These are phyloP conservation scores for Siniperca knerii DNA, from an alignment of 2,113 vertebrate genomes.

Conservation along the genomic window DNA sequence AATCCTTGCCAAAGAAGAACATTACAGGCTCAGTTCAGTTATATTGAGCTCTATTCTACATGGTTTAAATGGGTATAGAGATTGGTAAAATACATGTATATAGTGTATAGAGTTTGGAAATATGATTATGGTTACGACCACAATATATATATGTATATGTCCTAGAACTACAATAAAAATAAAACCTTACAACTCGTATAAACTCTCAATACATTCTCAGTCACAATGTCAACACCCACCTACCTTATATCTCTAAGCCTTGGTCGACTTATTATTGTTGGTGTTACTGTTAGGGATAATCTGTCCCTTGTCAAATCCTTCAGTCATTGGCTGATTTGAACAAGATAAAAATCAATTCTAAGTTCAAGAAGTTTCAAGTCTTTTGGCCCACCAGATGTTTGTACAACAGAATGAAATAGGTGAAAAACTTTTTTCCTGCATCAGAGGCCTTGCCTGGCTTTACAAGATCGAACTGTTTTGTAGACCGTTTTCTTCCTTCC, in stretches of 20 bases:
- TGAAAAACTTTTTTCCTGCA: conserved; percentile 3
- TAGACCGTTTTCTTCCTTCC: conserved; percentile 36
- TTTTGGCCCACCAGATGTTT: not conserved
- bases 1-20: not conserved
- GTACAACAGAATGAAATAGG: not conserved
- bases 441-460: conserved; percentile 15
- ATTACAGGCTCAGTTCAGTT: not conserved
- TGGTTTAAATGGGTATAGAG: not conserved
- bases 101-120: not conserved
- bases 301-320: not conserved
- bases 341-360: not conserved
- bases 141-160: too few species aligned
- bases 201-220: not conserved
- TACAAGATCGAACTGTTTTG: conserved; percentile 39
- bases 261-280: not conserved
- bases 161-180: too few species aligned
- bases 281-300: not conserved
- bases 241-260: not conserved
- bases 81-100: not conserved
- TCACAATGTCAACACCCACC: not conserved
- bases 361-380: not conserved
- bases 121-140: not conserved
- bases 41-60: not conserved
- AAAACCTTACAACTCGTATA: not conserved
- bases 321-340: not conserved